Evolutionary conservation across 2,888 invertebrate genomes (phyloP), one percentile per base, ranked within the genome.

Genomic region (Drosophila infuscata): DNA sequence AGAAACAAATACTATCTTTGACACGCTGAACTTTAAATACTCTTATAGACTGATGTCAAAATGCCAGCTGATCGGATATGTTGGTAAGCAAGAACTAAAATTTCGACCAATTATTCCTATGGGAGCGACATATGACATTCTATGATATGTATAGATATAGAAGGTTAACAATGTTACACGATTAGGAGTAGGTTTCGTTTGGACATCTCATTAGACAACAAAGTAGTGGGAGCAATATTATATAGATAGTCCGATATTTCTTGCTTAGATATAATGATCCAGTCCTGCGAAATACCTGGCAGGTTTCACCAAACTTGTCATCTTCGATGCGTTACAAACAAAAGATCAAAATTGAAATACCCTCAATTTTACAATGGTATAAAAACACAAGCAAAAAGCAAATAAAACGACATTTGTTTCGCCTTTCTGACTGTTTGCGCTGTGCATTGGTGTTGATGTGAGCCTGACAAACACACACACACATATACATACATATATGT

Each of bases 371-470:
- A 15, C 8, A 15, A 15, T 46, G 25, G 8, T 4, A 15, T 25
- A 15, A 56, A 43, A 46, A 20, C 4, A n/a, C 1, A 20, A 38
- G 38, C 53, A 41, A 59, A 52, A 57, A 58, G 35, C 70, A 77
- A 73, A 72, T 65, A 46, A 74, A 78, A 68, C 83, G 67, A 64
- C 70, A 77, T 81, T 86, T 71, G 77, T 76, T 66, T 76, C 72
- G 70, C 81, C 62, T 62, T 75, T 84, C 64, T 51, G 35, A 64
- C 69, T 54, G 60, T 69, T 56, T 54, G 49, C 46, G 48, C 25
- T 66, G 56, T 58, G 49, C 58, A 46, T 66, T 74, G 56, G 49
- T 52, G 52, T 76, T 48, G 17, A 32, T 52, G 43, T 11, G 41
- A 29, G 43, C 17, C 49, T 43, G 35, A 43, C 54, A 60, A 20